phyloP scores from a whole-genome alignment of 2,797 vertebrate species.

The Syngnathus rostellatus region DNA sequence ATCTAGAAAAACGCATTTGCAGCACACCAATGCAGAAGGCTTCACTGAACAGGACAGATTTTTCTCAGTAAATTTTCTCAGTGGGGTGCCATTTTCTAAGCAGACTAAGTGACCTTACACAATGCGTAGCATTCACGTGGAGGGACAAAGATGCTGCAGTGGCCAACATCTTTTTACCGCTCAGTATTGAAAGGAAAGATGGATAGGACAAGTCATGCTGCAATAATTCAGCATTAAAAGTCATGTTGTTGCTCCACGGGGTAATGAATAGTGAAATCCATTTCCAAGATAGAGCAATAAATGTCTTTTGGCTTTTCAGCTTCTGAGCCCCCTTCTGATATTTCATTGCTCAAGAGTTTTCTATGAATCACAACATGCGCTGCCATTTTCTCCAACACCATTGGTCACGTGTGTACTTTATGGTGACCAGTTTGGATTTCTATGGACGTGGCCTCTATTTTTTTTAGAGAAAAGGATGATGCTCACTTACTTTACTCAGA shows the following conservation, averaged over 20 bases:
- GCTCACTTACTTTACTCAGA: background rate
- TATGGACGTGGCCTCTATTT: background rate
- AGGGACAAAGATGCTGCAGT: conserved; percentile 26
- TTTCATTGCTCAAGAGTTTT: conserved; percentile 40
- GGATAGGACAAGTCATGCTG: conserved; percentile 38
- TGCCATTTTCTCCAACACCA: conserved; percentile 11
- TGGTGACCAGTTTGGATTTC: conserved; percentile 11
- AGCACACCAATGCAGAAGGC: no score
- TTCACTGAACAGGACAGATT: no score
- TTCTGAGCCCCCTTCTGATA: conserved; percentile 52
- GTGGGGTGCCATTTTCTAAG: background rate
- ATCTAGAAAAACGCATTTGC: no score
- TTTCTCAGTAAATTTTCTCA: background rate
- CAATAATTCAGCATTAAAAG: conserved; percentile 68
- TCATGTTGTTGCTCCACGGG: conserved; percentile 65
- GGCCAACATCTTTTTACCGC: conserved; percentile 8
- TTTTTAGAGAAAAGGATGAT: conserved; percentile 4
- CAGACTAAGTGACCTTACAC: background rate
- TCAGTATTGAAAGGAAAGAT: conserved; percentile 30
- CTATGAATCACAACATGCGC: background rate
- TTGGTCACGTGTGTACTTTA: conserved; percentile 5
- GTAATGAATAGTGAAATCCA: conserved; percentile 74
- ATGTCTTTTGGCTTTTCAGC: conserved; percentile 64
- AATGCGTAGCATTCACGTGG: conserved; percentile 1
- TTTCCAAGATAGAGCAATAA: conserved; percentile 76